These are phyloP conservation scores for Danio aesculapii DNA, from an alignment of 2,797 vertebrate species.

Conservation along the genomic window DNA sequence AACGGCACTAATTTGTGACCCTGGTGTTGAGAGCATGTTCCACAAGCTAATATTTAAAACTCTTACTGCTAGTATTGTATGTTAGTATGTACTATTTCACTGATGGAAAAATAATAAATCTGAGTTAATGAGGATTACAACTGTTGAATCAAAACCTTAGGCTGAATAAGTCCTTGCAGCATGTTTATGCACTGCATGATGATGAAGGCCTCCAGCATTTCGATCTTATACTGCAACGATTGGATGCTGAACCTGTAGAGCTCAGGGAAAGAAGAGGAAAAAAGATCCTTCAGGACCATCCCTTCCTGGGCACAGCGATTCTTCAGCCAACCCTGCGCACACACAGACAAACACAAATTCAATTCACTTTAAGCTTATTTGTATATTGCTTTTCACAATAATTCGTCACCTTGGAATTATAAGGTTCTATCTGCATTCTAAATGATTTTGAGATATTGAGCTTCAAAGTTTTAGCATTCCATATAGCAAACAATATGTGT, in stretches of 20 bases:
- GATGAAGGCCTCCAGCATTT: conserved; percentile 92
- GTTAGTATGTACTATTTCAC: neutral
- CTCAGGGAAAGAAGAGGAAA: conserved; percentile 86
- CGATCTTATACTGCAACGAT: conserved; percentile 88
- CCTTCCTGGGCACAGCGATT: conserved; percentile 84
- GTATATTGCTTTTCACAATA: too few species aligned
- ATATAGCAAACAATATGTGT: too few species aligned
- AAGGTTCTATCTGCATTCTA: too few species aligned
- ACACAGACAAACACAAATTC: conserved; percentile 11
- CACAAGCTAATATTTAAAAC: neutral
- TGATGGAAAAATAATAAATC: neutral
- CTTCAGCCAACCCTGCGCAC: conserved; percentile 88
- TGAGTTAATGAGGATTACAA: conserved; percentile 18
- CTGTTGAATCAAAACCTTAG: conserved; percentile 79
- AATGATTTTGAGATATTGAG: too few species aligned
- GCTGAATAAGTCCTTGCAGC: conserved; percentile 91
- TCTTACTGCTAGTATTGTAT: neutral
- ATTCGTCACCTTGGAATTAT: too few species aligned
- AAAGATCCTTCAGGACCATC: conserved; percentile 83
- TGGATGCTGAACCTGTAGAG: conserved; percentile 87
- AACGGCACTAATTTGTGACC: neutral
- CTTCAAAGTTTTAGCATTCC: too few species aligned
- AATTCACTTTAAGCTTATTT: too few species aligned
- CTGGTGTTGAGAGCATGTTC: neutral
- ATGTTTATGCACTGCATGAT: conserved; percentile 92